Evolutionary conservation across 2,113 vertebrate species (phyloP).

Genomic region (Corythoichthys intestinalis): DNA sequence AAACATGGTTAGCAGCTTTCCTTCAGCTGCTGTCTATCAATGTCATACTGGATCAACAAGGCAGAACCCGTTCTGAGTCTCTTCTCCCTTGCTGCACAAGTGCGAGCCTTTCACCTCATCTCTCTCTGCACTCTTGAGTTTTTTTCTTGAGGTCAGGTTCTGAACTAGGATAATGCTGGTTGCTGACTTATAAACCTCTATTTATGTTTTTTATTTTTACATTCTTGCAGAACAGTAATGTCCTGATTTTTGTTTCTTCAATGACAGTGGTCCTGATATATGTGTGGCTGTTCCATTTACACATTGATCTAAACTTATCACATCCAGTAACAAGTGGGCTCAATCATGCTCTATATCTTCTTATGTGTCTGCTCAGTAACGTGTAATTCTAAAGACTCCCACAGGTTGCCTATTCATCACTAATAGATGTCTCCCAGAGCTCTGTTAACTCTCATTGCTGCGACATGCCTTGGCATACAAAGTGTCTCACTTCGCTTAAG

Average conservation of each 20-base stretch:
- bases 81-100: constrained; percentile 63
- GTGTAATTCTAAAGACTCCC: background rate
- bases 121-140: constrained; percentile 32
- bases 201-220: background rate
- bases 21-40: constrained; percentile 79
- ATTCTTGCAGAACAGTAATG: background rate
- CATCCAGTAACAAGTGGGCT: background rate
- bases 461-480: background rate
- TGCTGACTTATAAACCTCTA: constrained; percentile 67
- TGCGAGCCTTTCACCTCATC: constrained; percentile 43
- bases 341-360: background rate
- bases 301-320: background rate
- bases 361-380: background rate
- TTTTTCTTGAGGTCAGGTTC: constrained; percentile 72
- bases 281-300: background rate
- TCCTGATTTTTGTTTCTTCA: background rate
- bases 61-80: constrained; percentile 71
- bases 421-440: background rate
- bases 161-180: constrained; percentile 61
- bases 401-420: background rate
- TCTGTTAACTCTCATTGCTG: background rate
- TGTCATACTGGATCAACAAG: constrained; percentile 81
- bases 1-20: constrained; percentile 80
- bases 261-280: background rate
- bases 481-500: background rate